Evolutionary conservation across 2,888 invertebrate species (phyloP).

Genomic region (Lasioglossum pauxillum): DNA sequence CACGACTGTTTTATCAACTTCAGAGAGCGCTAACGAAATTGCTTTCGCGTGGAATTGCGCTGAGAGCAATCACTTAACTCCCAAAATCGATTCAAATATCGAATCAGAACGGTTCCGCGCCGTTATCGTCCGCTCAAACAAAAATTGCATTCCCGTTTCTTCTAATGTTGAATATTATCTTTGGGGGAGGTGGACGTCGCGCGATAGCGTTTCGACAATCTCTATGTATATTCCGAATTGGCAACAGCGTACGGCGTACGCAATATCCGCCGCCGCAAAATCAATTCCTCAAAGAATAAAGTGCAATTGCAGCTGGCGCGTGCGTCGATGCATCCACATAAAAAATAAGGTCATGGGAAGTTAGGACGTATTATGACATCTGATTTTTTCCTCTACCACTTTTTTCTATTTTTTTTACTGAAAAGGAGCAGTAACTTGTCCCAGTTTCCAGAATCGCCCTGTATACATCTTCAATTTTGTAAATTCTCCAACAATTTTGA

Average conservation of each 20-base stretch:
- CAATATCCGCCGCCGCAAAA: neutral
- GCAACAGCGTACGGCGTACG: neutral
- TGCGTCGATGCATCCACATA: too few species aligned
- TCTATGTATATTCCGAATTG: neutral
- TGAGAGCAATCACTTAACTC: neutral
- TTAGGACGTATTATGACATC: too few species aligned
- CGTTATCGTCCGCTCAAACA: neutral
- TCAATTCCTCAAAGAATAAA: neutral
- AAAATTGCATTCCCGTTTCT: neutral
- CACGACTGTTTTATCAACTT: constrained; percentile 30
- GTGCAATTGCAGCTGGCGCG: too few species aligned
- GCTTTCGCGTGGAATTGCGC: constrained; percentile 22
- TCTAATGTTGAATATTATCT: neutral
- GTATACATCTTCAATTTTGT: too few species aligned
- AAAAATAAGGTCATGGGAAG: too few species aligned
- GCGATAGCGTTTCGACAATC: neutral
- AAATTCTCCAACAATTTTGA: too few species aligned
- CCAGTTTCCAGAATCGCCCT: too few species aligned
- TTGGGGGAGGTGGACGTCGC: too few species aligned
- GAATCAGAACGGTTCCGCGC: neutral
- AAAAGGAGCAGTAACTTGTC: too few species aligned
- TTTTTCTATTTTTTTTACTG: too few species aligned
- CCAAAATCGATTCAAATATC: too few species aligned
- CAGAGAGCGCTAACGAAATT: constrained; percentile 34
- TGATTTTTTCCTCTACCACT: too few species aligned